These are phyloP conservation scores for Nothoprocta perdicaria DNA, from an alignment of 2,113 vertebrate genomes.

Conservation along the genomic window DNA sequence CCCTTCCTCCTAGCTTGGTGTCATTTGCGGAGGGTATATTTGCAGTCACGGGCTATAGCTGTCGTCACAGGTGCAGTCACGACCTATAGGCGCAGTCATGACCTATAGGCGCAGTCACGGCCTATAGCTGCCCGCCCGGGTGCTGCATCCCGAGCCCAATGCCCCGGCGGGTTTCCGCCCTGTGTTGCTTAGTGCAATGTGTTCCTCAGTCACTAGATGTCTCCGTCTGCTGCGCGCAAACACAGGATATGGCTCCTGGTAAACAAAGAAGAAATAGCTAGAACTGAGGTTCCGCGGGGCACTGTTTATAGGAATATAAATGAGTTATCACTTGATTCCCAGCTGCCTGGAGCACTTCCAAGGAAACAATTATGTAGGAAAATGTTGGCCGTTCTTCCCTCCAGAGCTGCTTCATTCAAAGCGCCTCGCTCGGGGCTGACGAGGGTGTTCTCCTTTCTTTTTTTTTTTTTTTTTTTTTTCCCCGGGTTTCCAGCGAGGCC, in stretches of 20 bases:
- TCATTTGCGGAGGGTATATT: too few relatives aligned
- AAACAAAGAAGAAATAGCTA: conserved; percentile 39
- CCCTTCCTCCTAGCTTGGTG: background rate
- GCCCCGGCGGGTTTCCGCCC: too few relatives aligned
- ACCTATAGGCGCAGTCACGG: too few relatives aligned
- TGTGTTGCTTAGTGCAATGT: too few relatives aligned
- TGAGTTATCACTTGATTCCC: conserved; percentile 1
- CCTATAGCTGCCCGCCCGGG: too few relatives aligned
- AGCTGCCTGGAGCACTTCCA: background rate
- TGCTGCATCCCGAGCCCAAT: background rate
- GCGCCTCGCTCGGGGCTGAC: background rate
- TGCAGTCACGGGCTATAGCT: background rate
- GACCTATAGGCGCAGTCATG: too few relatives aligned
- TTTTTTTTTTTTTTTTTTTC: background rate
- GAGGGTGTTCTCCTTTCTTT: background rate
- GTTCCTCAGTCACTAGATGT: conserved; percentile 48
- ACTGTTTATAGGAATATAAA: background rate
- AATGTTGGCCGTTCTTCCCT: background rate
- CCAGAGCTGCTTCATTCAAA: background rate
- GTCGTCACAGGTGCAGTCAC: too few relatives aligned
- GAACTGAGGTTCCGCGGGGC: background rate
- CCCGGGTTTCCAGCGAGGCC: background rate
- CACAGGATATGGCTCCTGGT: background rate
- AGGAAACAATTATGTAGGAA: background rate
- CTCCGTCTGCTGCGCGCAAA: background rate